Evolutionary conservation across 2,888 invertebrate genomes (phyloP), one percentile per base, ranked within the genome.

Genomic region (Andrena minutula): DNA sequence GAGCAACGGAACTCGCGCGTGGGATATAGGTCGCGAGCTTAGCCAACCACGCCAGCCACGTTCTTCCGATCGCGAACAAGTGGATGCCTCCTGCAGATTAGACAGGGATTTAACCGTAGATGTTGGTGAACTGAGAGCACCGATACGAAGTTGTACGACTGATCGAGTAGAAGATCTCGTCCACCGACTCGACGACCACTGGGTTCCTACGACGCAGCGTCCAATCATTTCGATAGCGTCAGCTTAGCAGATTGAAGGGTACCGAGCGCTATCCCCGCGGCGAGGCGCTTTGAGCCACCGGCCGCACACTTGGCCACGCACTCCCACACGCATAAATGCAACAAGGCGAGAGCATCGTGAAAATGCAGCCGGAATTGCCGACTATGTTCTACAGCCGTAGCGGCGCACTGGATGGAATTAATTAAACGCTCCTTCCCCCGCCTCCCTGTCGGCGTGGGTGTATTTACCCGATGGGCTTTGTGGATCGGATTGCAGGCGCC

Each of bases 391-490:
- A 69, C 79, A 70, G 73, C 76, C 78, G 75, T 75, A 66, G 77
- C 74, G 72, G 70, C 71, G 80, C 78, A 81, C 64, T 80, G 78
- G 83, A 86, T 80, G 82, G 86, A 85, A 88, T 88, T 88, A 88
- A 88, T 88, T 88, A 88, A 88, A 88, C 79, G 86, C 75, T 77
- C n/a, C 75, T 79, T 70, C 47, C 71, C 60, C 68, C 49, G 28
- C 30, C 60, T 41, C n/a, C 7, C 30, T 8, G 12, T 53, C 80
- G 65, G 32, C 79, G 71, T 74, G 56, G 78, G 73, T 83, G 85
- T 88, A 84, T 88, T 88, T 88, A 83, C 81, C 69, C 83, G 82
- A 79, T 78, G 80, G 72, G 82, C 87, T 88, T 88, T 87, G 88
- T 87, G 85, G 87, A 84, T 88, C 85, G 81, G 79, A 84, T 88